These are phyloP conservation scores for Bradypus variegatus DNA, from an alignment of 2,797 vertebrate species.

Conservation along the genomic window DNA sequence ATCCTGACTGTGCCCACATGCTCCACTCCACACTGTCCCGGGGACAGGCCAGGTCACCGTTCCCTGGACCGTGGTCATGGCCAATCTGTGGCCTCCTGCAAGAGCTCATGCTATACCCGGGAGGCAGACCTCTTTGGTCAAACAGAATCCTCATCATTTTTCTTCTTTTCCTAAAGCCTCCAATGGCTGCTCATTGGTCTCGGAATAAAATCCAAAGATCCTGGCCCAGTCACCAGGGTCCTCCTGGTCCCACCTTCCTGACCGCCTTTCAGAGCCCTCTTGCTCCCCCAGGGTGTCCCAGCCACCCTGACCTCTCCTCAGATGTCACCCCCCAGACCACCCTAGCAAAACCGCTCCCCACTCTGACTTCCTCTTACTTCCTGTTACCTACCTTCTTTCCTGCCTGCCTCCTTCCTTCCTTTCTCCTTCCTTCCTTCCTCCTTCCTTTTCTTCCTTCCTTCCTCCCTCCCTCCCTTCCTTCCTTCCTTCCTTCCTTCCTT, in stretches of 20 bases:
- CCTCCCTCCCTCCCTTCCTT: rapidly evolving
- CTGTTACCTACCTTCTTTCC: background rate
- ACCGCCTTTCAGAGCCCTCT: background rate
- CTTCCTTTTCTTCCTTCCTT: rapidly evolving
- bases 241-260: background rate
- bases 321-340: background rate
- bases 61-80: background rate
- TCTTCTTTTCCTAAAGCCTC: background rate
- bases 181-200: background rate
- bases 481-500: rapidly evolving
- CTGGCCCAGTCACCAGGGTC: background rate
- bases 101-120: background rate
- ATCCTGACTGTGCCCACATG: background rate
- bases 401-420: background rate
- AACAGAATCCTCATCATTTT: background rate
- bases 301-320: background rate
- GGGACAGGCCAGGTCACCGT: background rate
- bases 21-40: background rate
- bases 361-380: background rate
- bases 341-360: background rate
- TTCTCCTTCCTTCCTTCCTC: rapidly evolving
- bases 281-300: background rate
- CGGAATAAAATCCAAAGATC: background rate
- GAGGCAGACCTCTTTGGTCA: background rate
- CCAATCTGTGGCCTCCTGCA: background rate